Evolutionary conservation across 2,888 invertebrate genomes (phyloP).

Genomic region (Dinocampus coccinellae): DNA sequence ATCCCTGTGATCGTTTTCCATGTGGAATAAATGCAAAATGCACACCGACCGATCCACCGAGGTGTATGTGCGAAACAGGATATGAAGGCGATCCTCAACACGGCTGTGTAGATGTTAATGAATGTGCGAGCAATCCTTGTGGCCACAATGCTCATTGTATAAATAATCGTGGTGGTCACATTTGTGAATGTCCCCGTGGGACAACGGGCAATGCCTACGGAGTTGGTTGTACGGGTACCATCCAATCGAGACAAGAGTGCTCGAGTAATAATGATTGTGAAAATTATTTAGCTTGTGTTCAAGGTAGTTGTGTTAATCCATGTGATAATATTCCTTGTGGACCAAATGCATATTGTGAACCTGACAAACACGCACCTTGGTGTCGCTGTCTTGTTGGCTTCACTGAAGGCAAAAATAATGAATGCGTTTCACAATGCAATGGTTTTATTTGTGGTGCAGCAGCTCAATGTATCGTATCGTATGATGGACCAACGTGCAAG

Average conservation of each 20-base stretch:
- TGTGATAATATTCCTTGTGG: slow-evolving; percentile 85
- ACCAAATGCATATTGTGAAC: slow-evolving; percentile 87
- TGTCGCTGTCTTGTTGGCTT: slow-evolving; percentile 89
- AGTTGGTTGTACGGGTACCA: slow-evolving; percentile 77
- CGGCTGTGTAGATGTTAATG: slow-evolving; percentile 88
- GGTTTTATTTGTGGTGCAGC: slow-evolving; percentile 84
- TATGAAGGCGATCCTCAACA: slow-evolving; percentile 88
- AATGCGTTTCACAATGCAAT: slow-evolving; percentile 86
- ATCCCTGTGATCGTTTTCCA: slow-evolving; percentile 88
- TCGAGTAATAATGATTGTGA: slow-evolving; percentile 82
- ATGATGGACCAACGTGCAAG: slow-evolving; percentile 88
- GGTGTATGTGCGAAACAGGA: slow-evolving; percentile 89
- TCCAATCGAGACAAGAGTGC: slow-evolving; percentile 77
- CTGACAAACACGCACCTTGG: slow-evolving; percentile 89
- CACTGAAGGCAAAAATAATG: slow-evolving; percentile 82
- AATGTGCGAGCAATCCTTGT: slow-evolving; percentile 87
- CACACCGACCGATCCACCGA: slow-evolving; percentile 89
- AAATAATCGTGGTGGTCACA: slow-evolving; percentile 87
- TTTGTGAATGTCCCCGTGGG: slow-evolving; percentile 87
- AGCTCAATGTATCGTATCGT: slow-evolving; percentile 88
- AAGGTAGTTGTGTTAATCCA: slow-evolving; percentile 85
- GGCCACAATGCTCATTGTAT: slow-evolving; percentile 90
- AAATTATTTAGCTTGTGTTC: slow-evolving; percentile 82
- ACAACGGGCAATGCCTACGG: slow-evolving; percentile 89
- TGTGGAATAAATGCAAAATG: slow-evolving; percentile 93